Conservation (phyloP, 2,888 invertebrate genomes). For the Oxyteleia sp. region DNA sequence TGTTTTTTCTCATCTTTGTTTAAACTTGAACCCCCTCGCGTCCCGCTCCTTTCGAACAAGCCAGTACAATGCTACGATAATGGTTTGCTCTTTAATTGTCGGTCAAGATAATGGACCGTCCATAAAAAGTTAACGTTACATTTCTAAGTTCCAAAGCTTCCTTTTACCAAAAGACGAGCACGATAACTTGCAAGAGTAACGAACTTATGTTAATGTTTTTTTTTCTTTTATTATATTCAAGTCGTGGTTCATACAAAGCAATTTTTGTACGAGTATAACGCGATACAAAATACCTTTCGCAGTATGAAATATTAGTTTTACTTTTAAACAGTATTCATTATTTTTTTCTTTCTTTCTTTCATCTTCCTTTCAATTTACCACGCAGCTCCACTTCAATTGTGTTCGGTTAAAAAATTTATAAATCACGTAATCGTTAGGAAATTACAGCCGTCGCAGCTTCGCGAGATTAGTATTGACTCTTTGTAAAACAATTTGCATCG, state of each 20-base stretch:
- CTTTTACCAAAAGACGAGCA: conserved; percentile 50
- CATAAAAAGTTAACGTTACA: conserved; percentile 55
- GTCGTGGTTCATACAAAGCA: conserved; percentile 47
- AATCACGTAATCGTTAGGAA: conserved; percentile 5
- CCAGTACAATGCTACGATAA: conserved; percentile 48
- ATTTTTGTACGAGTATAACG: conserved; percentile 19
- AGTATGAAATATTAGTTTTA: conserved; percentile 32
- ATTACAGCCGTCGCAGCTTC: conserved; percentile 4
- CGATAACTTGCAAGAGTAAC: conserved; percentile 45
- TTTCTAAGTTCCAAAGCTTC: conserved; percentile 50
- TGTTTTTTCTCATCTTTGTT: conserved; percentile 15
- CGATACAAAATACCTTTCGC: conserved; percentile 42
- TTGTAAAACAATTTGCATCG: conserved; percentile 19
- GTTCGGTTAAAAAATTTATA: conserved; percentile 18
- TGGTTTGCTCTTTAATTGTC: conserved; percentile 20
- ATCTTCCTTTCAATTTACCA: conserved; percentile 33
- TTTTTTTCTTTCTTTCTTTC: not conserved
- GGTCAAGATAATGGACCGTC: conserved; percentile 37
- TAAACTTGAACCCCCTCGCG: conserved; percentile 42
- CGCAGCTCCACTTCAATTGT: conserved; percentile 21
- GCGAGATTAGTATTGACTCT: conserved; percentile 28
- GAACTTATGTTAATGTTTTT: conserved; percentile 42
- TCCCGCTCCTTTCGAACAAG: conserved; percentile 49
- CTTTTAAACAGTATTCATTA: not conserved
- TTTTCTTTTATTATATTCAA: no score